Evolutionary conservation across 2,888 invertebrate genomes (phyloP).

Genomic region (Himalopsyche kuldschensis): DNA sequence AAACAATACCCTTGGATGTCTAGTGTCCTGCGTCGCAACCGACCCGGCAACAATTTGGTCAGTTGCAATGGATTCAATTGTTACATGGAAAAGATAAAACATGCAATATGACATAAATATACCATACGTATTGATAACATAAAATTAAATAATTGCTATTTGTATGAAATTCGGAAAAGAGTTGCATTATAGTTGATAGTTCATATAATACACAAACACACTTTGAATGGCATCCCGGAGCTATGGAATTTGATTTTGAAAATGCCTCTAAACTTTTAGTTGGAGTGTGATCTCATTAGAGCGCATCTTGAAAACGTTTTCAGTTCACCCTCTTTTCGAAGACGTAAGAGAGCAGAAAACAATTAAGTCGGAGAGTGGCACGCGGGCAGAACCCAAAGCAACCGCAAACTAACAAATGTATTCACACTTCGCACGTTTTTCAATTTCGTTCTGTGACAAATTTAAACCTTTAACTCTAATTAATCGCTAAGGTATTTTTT

Average conservation of each 20-base stretch:
- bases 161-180: no score
- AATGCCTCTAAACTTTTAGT: not conserved
- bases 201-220: no score
- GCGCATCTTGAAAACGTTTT: not conserved
- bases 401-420: not conserved
- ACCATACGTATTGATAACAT: no score
- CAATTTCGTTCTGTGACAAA: not conserved
- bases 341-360: not conserved
- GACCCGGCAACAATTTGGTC: no score
- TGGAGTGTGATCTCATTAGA: not conserved
- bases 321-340: not conserved
- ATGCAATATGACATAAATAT: no score
- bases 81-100: no score
- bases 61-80: no score
- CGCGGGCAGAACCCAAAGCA: not conserved
- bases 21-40: no score
- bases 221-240: not conserved
- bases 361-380: not conserved
- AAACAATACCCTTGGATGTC: no score
- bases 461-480: not conserved
- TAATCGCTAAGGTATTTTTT: not conserved
- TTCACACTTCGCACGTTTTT: not conserved
- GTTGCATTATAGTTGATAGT: no score
- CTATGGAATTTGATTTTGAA: not conserved
- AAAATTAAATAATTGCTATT: no score